Base-by-base conservation (phyloP, 2,797 vertebrate genomes). In the Falco peregrinus region DNA sequence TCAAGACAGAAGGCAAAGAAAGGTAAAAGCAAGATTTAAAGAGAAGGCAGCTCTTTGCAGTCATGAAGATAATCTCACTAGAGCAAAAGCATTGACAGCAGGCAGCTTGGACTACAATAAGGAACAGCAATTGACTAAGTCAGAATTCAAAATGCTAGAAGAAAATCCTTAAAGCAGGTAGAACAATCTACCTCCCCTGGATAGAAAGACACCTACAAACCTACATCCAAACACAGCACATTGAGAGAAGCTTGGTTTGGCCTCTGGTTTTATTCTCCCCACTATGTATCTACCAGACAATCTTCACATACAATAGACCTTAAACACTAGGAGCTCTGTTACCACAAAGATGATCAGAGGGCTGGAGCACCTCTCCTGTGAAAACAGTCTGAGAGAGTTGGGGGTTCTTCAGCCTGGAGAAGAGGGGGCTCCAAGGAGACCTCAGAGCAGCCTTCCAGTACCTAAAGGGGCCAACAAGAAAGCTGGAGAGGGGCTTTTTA, bases 1-100 rank as follows among this genome's bases (percentile, higher is more conserved):
- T 89, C 96, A 95, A 95, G 50, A 89, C 94, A 96, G 71, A 57
- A 92, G 28, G 86, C 75, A 92, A 68, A 80, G 50, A 68, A 83
- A 94, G 65, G 93, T 19, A 87, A 93, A 82, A 77, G 50, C 41
- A 64, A 45, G 68, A 87, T 71, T 71, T 68, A 74, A 94, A 83
- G 86, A 87, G 84, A 91, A 80, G 76, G 79, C 69, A 95, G 84
- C 59, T 89, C 90, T 41, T 87, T 45, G 43, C 69, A 91, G 88
- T n/a, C 71, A 75, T 41, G 65, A 90, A 92, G 84, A 85, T 83
- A 78, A 83, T 45, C 78, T 80, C 45, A 71, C 80, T 63, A 4
- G 5, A 86, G 91, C 85, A 61, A 43, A 39, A 96, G 48, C 64
- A 43, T 0, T 39, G 75, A 75, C 92, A 91, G 89, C 75, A 80